A percentile compares a stretch with the other conserved stretches of the same genome.
These are phyloP conservation scores for Drosophila tropicalis DNA, from an alignment of 1,140 invertebrate genomes.

Conservation along the genomic window DNA sequence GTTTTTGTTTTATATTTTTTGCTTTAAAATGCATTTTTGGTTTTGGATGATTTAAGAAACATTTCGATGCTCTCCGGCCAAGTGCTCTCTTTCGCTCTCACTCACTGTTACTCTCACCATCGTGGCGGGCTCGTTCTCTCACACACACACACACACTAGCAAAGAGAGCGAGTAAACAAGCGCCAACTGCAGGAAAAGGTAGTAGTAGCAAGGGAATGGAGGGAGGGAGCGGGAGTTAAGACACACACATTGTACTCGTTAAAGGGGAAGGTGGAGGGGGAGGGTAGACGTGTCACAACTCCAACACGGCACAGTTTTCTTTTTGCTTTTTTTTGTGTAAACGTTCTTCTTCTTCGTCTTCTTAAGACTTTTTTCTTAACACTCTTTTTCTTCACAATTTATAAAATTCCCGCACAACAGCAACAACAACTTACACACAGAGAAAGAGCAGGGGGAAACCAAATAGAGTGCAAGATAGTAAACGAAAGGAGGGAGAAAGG, in stretches of 20 bases:
- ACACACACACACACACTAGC: not conserved
- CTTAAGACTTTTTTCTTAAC: not conserved
- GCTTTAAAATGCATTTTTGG: conserved; percentile 33
- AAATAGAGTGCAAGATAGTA: not conserved
- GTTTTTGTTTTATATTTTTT: conserved; percentile 1
- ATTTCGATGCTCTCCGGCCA: conserved; percentile 29
- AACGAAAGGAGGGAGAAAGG: not conserved
- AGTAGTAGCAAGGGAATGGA: not conserved
- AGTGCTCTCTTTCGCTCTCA: conserved; percentile 26
- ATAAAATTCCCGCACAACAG: conserved; percentile 20
- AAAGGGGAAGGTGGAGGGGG: conserved; percentile 15
- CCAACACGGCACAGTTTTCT: conserved; percentile 62
- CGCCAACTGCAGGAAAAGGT: conserved; percentile 57
- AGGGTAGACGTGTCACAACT: conserved; percentile 51
- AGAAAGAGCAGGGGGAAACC: no score
- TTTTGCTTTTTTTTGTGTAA: conserved; percentile 19
- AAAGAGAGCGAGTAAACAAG: conserved; percentile 59
- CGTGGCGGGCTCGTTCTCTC: conserved; percentile 12
- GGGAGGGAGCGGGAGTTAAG: conserved; percentile 14
- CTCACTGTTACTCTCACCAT: conserved; percentile 13
- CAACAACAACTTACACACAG: conserved; percentile 21
- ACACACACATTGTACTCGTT: not conserved
- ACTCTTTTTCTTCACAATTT: conserved; percentile 7
- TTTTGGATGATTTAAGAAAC: conserved; percentile 40
- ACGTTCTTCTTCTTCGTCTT: conserved; percentile 13